Evolutionary conservation across 2,888 invertebrate genomes (phyloP).

Genomic region (Xylota segnis): DNA sequence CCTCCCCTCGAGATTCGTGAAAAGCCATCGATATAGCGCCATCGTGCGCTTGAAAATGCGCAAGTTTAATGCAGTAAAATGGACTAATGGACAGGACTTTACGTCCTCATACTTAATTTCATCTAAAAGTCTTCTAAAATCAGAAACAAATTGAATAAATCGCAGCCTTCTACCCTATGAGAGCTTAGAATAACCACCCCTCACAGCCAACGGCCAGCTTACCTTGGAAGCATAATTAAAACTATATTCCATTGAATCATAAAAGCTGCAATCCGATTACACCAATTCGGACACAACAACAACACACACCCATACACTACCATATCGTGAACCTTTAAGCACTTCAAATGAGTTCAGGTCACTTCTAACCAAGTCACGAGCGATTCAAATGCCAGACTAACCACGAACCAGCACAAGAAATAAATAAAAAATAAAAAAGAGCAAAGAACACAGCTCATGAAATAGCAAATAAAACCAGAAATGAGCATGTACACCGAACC

Average conservation of each 20-base stretch:
- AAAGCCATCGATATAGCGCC: no score
- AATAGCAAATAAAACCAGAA: constrained; percentile 43
- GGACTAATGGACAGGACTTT: no score
- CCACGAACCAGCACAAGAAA: not conserved
- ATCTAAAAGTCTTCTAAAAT: not conserved
- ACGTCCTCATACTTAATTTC: no score
- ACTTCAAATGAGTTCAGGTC: constrained; percentile 53
- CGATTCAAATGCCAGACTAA: constrained; percentile 18
- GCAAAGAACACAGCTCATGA: constrained; percentile 20
- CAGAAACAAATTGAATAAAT: not conserved
- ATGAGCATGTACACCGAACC: constrained; percentile 39
- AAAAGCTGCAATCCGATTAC: constrained; percentile 53
- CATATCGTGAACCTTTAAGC: constrained; percentile 16
- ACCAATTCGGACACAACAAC: not conserved
- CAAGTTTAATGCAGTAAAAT: no score
- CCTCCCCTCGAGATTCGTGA: no score
- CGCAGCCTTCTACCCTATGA: no score
- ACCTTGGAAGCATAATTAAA: constrained; percentile 6
- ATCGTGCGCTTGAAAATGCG: no score
- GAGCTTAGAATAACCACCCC: not conserved
- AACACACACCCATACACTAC: constrained; percentile 1
- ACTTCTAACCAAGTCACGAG: constrained; percentile 51
- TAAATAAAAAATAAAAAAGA: constrained; percentile 14
- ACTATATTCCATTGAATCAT: constrained; percentile 29
- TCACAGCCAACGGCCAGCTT: not conserved